Evolutionary conservation across 2,113 vertebrate genomes (phyloP).

Genomic region (Piaya cayana): DNA sequence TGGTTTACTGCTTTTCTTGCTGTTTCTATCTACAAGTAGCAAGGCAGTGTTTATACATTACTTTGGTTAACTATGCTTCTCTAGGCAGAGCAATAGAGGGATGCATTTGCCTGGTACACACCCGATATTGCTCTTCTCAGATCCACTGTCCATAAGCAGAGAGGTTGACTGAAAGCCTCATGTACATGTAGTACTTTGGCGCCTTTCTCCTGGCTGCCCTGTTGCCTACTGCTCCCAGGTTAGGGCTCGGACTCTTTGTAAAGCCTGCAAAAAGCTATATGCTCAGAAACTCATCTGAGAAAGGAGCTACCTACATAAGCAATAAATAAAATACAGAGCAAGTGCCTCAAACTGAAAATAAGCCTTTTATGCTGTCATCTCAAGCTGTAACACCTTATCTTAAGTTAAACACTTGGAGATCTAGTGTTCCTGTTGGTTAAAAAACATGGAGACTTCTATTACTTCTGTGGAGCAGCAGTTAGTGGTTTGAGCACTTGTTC

Average conservation of each 20-base stretch:
- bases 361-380: background rate
- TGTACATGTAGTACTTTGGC: background rate
- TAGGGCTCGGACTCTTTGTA: background rate
- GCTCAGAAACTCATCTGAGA: background rate
- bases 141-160: background rate
- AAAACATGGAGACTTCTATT: background rate
- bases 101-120: background rate
- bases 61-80: background rate
- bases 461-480: background rate
- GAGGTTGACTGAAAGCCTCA: accelerated
- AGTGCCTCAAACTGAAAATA: background rate
- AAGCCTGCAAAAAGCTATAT: background rate
- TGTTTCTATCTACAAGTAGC: background rate
- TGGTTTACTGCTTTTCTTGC: background rate
- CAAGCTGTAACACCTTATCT: background rate
- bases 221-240: background rate
- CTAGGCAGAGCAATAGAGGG: background rate
- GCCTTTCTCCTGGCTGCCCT: background rate
- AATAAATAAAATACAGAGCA: background rate
- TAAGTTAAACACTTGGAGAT: background rate
- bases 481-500: background rate
- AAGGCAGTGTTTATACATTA: background rate
- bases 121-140: background rate
- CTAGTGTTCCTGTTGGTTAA: background rate
- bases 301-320: background rate